These are phyloP conservation scores for Seladonia tumulorum DNA, from an alignment of 2,888 invertebrate species.

Conservation along the genomic window DNA sequence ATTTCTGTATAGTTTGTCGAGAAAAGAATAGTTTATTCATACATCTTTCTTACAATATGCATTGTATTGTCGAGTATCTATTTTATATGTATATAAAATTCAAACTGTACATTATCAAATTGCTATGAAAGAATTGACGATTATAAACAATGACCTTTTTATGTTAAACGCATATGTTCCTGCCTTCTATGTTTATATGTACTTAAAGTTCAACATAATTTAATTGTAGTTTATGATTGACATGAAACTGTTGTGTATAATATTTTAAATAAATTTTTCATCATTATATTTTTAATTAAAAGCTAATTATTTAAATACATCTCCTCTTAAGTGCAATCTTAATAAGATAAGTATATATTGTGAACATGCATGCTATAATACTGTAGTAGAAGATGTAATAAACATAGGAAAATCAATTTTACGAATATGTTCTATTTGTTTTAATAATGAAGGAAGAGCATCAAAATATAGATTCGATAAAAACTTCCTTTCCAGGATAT, in stretches of 20 bases:
- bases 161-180: slow-evolving; percentile 4
- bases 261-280: slow-evolving; percentile 20
- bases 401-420: neutral
- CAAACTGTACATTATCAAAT: neutral
- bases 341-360: slow-evolving; percentile 32
- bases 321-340: slow-evolving; percentile 12
- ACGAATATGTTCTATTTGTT: neutral
- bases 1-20: slow-evolving; percentile 27
- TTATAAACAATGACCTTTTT: slow-evolving; percentile 6
- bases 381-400: slow-evolving; percentile 8
- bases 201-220: neutral
- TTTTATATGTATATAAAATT: slow-evolving; percentile 11
- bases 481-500: neutral
- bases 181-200: slow-evolving; percentile 9
- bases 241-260: slow-evolving; percentile 29
- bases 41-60: slow-evolving; percentile 9
- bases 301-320: slow-evolving; percentile 14
- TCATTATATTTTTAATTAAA: neutral
- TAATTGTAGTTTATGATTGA: neutral
- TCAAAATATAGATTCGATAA: neutral
- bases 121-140: neutral
- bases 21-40: slow-evolving; percentile 15
- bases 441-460: neutral
- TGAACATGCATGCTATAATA: neutral
- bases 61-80: slow-evolving; percentile 9